Conservation (phyloP, 2,797 vertebrate genomes). For the Rhinogobio ventralis region DNA sequence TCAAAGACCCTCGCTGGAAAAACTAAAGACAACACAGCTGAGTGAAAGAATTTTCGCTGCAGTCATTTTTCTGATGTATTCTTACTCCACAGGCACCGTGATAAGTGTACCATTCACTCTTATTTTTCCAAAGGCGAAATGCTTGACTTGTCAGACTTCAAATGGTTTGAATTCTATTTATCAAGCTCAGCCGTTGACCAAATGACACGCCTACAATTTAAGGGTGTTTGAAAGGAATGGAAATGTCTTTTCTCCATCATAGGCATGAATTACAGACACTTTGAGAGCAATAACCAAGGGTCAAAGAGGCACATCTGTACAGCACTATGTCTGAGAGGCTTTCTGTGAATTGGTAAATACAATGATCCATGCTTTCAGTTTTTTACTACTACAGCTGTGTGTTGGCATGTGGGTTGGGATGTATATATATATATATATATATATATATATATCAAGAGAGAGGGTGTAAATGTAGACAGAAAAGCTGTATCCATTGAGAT, state of each 20-base stretch:
- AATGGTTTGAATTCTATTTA: constrained; percentile 37
- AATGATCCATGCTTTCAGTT: not conserved
- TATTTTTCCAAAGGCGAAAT: constrained; percentile 8
- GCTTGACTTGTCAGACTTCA: constrained; percentile 22
- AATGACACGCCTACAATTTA: constrained; percentile 33
- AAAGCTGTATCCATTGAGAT: not conserved
- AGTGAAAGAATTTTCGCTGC: constrained; percentile 19
- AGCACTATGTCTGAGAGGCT: constrained; percentile 21
- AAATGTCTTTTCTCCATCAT: constrained; percentile 24
- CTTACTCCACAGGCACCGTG: constrained; percentile 33
- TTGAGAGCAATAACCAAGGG: constrained; percentile 26
- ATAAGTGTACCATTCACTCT: constrained; percentile 32
- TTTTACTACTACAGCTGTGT: not conserved
- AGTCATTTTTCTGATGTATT: constrained; percentile 29
- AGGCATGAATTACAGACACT: constrained; percentile 37
- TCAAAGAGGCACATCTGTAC: constrained; percentile 19
- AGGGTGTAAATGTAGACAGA: not conserved
- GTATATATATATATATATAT: not conserved
- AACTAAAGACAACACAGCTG: constrained; percentile 46
- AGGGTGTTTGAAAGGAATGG: constrained; percentile 36
- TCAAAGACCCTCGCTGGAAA: constrained; percentile 34
- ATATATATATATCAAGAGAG: not conserved
- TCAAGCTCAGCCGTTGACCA: constrained; percentile 30
- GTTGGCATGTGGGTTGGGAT: not conserved
- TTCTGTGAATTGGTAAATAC: constrained; percentile 13